Base-by-base conservation (phyloP, 2,888 invertebrate genomes). In the Folsomia candida region DNA sequence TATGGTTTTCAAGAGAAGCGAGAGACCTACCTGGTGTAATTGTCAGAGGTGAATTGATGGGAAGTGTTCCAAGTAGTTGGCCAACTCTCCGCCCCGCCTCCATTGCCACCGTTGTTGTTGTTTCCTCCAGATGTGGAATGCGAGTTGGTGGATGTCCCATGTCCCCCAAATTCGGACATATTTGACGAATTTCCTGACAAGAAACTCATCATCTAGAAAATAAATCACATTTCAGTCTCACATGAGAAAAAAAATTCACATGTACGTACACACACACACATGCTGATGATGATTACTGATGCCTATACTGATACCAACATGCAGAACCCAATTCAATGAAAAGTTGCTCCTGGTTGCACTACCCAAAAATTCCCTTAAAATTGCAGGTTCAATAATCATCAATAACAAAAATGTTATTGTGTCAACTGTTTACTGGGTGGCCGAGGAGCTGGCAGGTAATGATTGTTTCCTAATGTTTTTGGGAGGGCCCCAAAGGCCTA, bases 11-110 rank as follows among this genome's bases (percentile, higher is more conserved):
- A 51, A 60, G 68, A 57, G n/a, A n/a, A n/a, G n/a, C n/a, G n/a
- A n/a, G 25, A 69, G 76, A 76, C 76, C 76, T 76, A 76, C 76
- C 76, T 76, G 76, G 76, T 73, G 75, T 76, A 76, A 75, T 76
- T 76, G 76, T 76, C 76, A 71, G 72, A 71, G 69, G 74, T 73
- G 73, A 76, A 76, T 76, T 76, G 76, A 76, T 76, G 76, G 70
- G 76, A 71, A 69, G 76, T 70, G 74, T 76, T 76, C 76, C 76
- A 76, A 68, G 76, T 73, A 72, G 74, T 66, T 68, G 76, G 72
- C 75, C 74, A 74, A 14, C 67, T 64, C 68, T 72, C 69, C 73
- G 73, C 75, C 73, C 72, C 76, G 27, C 68, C 68, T 59, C 70
- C 58, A 60, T 67, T 69, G n/a, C 73, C 71, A 51, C 24, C 11